These are phyloP conservation scores for Ptilorrhoa leucosticta DNA, from an alignment of 2,113 vertebrate species.

Conservation along the genomic window DNA sequence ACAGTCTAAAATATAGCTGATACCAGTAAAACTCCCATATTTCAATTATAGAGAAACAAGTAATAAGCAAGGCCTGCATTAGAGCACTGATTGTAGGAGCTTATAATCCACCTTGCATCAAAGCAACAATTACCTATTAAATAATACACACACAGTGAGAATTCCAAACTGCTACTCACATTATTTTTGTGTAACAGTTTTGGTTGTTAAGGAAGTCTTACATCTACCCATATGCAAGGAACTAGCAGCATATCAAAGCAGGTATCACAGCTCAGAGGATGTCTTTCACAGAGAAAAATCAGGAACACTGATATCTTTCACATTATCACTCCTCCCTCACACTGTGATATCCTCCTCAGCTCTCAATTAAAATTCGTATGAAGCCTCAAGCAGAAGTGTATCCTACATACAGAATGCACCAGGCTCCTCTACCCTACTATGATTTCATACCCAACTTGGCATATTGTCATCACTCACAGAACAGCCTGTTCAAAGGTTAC, in stretches of 20 bases:
- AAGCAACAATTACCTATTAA: slow-evolving; percentile 16
- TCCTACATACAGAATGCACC: slow-evolving; percentile 63
- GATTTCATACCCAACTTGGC: slow-evolving; percentile 76
- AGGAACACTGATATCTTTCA: background rate
- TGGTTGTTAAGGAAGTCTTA: background rate
- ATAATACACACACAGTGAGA: background rate
- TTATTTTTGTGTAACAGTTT: slow-evolving; percentile 8
- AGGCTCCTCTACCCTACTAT: slow-evolving; percentile 69
- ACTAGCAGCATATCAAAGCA: background rate
- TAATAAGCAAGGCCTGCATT: background rate
- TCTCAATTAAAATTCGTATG: background rate
- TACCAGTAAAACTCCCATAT: background rate
- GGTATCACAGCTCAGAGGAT: background rate
- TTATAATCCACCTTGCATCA: background rate
- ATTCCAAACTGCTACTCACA: background rate
- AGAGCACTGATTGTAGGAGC: background rate
- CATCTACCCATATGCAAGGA: background rate
- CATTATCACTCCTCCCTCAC: background rate
- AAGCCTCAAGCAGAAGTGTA: background rate
- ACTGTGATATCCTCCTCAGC: background rate
- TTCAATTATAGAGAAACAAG: background rate
- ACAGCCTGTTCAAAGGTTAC: slow-evolving; percentile 63
- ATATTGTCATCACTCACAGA: slow-evolving; percentile 77
- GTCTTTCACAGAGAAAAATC: background rate
- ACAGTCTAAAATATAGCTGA: background rate